phyloP scores from a whole-genome alignment of 2,113 vertebrate species.

The Pristiophorus japonicus region DNA sequence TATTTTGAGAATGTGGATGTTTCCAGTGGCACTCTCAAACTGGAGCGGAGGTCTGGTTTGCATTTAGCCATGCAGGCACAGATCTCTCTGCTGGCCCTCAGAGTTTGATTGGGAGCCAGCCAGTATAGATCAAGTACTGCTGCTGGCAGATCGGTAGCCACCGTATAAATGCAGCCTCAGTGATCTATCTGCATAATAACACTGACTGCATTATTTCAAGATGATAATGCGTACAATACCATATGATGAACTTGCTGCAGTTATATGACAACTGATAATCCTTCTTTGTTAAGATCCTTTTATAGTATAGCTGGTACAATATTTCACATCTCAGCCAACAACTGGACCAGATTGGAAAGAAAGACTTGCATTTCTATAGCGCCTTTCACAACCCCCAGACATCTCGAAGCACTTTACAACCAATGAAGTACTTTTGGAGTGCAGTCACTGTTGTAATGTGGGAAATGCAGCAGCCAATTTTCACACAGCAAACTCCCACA shows the following conservation, averaged over 20 bases:
- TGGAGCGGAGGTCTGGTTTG: not conserved
- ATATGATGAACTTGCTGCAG: not conserved
- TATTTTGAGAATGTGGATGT: not conserved
- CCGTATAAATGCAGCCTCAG: not conserved
- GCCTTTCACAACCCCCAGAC: too few species aligned
- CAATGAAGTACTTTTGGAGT: too few species aligned
- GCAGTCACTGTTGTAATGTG: too few species aligned
- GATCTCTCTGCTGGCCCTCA: not conserved
- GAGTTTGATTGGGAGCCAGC: not conserved
- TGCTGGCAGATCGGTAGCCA: not conserved
- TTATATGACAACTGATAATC: not conserved
- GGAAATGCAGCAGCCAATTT: too few species aligned
- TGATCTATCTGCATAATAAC: not conserved
- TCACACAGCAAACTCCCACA: too few species aligned
- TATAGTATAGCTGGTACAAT: not conserved
- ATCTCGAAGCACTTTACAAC: too few species aligned
- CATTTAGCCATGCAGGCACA: not conserved
- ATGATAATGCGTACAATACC: not conserved
- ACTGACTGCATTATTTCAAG: not conserved
- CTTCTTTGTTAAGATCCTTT: not conserved
- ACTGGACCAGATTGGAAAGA: not conserved
- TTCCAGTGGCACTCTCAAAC: not conserved
- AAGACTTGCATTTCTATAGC: too few species aligned
- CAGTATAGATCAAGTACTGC: not conserved
- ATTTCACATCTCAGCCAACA: not conserved